phyloP scores from a whole-genome alignment of 1,140 invertebrate species.

The Macrostomum lignano region DNA sequence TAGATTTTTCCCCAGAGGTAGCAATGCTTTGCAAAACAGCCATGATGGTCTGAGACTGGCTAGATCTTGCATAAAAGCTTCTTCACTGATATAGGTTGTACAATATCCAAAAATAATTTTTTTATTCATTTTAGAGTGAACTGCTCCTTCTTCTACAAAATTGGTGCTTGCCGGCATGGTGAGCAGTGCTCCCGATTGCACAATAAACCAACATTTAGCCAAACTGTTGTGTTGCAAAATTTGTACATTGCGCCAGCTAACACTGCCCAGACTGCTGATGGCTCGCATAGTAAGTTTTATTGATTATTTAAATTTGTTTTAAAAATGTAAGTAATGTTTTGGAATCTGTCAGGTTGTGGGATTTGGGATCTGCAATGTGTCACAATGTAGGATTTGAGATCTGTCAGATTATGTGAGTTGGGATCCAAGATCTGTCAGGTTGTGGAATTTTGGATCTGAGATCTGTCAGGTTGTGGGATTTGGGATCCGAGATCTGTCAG shows the following conservation, averaged over 20 bases:
- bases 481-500: background rate
- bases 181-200: conserved; percentile 88
- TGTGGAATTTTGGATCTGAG: background rate
- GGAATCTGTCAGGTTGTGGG: background rate
- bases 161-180: conserved; percentile 87
- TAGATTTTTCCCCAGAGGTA: too few relatives aligned
- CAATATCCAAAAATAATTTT: too few relatives aligned
- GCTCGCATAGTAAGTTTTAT: conserved; percentile 31
- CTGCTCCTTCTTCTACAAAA: conserved; percentile 98
- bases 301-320: conserved; percentile 6
- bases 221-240: conserved; percentile 75
- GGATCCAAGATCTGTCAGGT: background rate
- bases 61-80: too few relatives aligned
- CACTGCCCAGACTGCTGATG: conserved; percentile 76
- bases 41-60: too few relatives aligned
- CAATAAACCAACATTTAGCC: conserved; percentile 91
- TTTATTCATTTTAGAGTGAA: conserved; percentile 51
- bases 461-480: conserved; percentile 1
- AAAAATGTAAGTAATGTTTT: conserved; percentile 5
- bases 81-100: too few relatives aligned
- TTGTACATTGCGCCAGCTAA: conserved; percentile 93
- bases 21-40: too few relatives aligned
- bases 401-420: background rate
- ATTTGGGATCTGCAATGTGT: too few relatives aligned
- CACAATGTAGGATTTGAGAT: background rate